phyloP scores from a whole-genome alignment of 2,888 invertebrate genomes.

The Geotrupes spiniger region DNA sequence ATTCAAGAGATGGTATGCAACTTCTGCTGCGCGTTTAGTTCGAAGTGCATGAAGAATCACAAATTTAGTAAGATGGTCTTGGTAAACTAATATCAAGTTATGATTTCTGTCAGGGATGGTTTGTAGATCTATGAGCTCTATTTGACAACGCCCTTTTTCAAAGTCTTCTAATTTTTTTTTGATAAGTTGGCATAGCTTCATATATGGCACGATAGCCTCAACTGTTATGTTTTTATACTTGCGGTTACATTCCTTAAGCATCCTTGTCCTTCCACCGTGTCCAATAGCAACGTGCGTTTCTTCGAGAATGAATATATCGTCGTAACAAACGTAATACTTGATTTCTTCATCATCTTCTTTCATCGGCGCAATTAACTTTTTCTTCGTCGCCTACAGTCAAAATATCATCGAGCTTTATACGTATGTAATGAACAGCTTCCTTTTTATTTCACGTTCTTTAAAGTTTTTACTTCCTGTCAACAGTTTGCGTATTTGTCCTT shows the following conservation, averaged over 20 bases:
- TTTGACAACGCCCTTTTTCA: slow-evolving; percentile 33
- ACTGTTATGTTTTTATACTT: slow-evolving; percentile 24
- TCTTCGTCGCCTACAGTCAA: slow-evolving; percentile 8
- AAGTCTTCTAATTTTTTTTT: slow-evolving; percentile 6
- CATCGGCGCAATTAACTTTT: slow-evolving; percentile 10
- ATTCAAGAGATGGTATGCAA: slow-evolving; percentile 8
- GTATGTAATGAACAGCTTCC: slow-evolving; percentile 4
- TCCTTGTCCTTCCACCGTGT: slow-evolving; percentile 23
- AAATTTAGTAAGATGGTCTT: slow-evolving; percentile 12
- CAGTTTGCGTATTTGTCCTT: not conserved
- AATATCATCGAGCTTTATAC: slow-evolving; percentile 11
- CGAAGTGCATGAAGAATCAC: slow-evolving; percentile 4
- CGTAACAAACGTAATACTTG: not conserved
- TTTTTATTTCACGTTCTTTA: not conserved
- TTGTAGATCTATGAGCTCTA: slow-evolving; percentile 41
- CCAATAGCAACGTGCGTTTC: slow-evolving; percentile 22
- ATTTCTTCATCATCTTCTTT: not conserved
- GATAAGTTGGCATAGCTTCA: slow-evolving; percentile 18
- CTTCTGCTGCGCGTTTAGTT: slow-evolving; percentile 13
- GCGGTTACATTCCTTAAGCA: slow-evolving; percentile 17
- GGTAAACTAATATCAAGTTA: slow-evolving; percentile 40
- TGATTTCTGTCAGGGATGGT: slow-evolving; percentile 33
- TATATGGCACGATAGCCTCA: slow-evolving; percentile 17
- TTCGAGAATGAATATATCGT: slow-evolving; percentile 19
- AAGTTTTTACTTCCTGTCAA: slow-evolving; percentile 8